Conservation (phyloP, 2,888 invertebrate species). For the Drosophila seclusa region DNA sequence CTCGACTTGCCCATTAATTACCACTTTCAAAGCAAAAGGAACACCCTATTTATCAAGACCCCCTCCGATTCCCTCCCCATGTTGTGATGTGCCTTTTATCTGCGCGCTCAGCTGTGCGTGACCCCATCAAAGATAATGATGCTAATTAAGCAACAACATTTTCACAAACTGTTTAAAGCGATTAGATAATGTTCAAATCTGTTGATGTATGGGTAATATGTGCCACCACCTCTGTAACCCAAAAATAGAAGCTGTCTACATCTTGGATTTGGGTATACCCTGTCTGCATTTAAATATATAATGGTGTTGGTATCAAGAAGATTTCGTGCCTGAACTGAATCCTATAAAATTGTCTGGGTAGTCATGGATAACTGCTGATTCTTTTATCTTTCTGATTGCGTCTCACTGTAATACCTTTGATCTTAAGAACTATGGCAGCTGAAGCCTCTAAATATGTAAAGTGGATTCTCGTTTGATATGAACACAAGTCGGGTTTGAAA, state of each 20-base stretch:
- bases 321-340: not conserved
- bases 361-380: not conserved
- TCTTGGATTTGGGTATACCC: conserved; percentile 9
- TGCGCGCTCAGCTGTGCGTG: conserved; percentile 55
- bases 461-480: not conserved
- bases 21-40: conserved; percentile 39
- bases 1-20: conserved; percentile 68
- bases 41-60: conserved; percentile 59
- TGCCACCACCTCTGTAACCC: not conserved
- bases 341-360: not conserved
- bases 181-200: conserved; percentile 65
- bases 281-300: not conserved
- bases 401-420: not conserved
- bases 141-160: conserved; percentile 74
- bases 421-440: not conserved
- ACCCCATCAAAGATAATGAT: conserved; percentile 75
- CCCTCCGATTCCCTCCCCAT: not conserved
- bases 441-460: not conserved
- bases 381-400: not conserved
- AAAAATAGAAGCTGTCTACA: conserved; percentile 8
- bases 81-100: conserved; percentile 7
- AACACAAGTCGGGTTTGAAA: not conserved
- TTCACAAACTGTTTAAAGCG: conserved; percentile 66
- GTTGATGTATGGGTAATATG: conserved; percentile 10
- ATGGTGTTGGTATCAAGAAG: not conserved